phyloP scores from a whole-genome alignment of 2,888 invertebrate genomes.

The Oxytorus armatus region DNA sequence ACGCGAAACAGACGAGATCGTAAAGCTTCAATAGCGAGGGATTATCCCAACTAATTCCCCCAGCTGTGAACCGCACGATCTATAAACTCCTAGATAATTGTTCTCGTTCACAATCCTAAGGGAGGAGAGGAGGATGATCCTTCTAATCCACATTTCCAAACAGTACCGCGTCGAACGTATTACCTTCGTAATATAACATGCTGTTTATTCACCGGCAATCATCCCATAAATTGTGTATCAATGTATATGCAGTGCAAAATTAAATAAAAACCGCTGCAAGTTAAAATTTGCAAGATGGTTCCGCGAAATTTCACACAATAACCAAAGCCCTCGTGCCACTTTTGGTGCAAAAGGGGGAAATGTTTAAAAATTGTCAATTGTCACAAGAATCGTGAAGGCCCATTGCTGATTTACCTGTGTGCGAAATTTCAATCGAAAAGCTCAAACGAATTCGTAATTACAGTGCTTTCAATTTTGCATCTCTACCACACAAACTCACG shows the following conservation, averaged over 20 bases:
- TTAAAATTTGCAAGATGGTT: too few species aligned
- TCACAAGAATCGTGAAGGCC: too few species aligned
- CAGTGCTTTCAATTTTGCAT: too few species aligned
- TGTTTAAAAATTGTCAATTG: too few species aligned
- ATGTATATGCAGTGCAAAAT: background rate
- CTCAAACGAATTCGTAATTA: too few species aligned
- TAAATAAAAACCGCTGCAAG: too few species aligned
- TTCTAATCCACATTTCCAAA: slow-evolving; percentile 33
- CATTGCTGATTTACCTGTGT: too few species aligned
- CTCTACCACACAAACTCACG: too few species aligned
- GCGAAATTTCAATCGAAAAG: too few species aligned
- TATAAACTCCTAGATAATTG: slow-evolving; percentile 51
- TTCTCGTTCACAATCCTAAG: slow-evolving; percentile 30
- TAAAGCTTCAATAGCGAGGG: slow-evolving; percentile 19
- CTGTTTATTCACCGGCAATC: background rate
- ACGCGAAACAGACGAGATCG: slow-evolving; percentile 22
- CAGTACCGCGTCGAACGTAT: slow-evolving; percentile 5
- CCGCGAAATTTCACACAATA: too few species aligned
- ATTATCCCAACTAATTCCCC: slow-evolving; percentile 49
- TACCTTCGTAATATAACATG: background rate
- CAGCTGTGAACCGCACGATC: slow-evolving; percentile 10
- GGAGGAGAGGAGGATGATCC: slow-evolving; percentile 34
- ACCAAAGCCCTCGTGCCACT: too few species aligned
- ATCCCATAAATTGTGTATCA: background rate
- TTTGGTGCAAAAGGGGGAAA: too few species aligned